Evolutionary conservation across 2,113 vertebrate species (phyloP), one percentile per base, ranked within the genome.

Genomic region (Microcebus lehilahytsara): DNA sequence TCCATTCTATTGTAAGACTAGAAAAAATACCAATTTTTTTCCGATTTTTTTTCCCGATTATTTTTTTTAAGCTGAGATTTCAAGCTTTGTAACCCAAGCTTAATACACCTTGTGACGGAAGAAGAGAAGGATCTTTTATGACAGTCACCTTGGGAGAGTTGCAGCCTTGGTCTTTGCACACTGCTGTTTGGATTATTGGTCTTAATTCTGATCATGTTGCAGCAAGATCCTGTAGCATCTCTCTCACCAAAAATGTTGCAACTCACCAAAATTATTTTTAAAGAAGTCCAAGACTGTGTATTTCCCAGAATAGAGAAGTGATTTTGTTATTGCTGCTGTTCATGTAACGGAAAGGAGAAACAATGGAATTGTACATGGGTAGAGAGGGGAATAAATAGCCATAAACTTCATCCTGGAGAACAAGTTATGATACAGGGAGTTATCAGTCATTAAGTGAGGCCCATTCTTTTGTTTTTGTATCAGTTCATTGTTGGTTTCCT

Each of bases 21-120:
- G 95, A 96, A 97, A 64, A 98, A 96, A 51, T 88, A 96, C 34
- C 94, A 78, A 78, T 62, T 60, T 85, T 89, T 40, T 40, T 40
- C 40, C 40, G 40, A 40, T 40, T 40, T 40, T 40, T 87, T 42
- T 42, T 91, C 84, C 23, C 49, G 5, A 16, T 75, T 49, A 6
- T 34, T 5, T 42, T 34, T 69, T 71, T 66, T 66, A 71, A 89
- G 58, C 8, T 19, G 69, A 83, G 13, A 81, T 69, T 80, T 92
- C 60, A 85, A 23, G 37, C 46, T 86, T 93, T 72, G 62, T 86
- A 56, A 83, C 40, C 49, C 22, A 74, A 78, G 19, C 66, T 84
- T 71, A 75, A 71, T 58, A 32, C 9, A 74, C 58, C 42, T 69
- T 87, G 37, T 75, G 16, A 75, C 13, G 53, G 46, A 74, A 89